These are phyloP conservation scores for Drosophila ogumai DNA, from an alignment of 1,140 invertebrate genomes.

Conservation along the genomic window DNA sequence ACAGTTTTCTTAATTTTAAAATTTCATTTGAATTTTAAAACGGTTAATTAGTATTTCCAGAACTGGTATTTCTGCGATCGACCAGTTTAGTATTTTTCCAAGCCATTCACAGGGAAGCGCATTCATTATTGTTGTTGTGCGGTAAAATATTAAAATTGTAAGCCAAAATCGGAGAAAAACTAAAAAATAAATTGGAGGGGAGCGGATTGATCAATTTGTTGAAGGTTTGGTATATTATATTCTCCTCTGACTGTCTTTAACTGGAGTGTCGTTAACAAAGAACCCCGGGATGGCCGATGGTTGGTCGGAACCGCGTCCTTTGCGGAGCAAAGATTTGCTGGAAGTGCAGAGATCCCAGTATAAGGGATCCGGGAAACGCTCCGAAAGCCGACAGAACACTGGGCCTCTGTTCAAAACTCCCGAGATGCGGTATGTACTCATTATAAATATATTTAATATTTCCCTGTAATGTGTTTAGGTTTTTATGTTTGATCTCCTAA, in stretches of 20 bases:
- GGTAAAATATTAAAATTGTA: conserved; percentile 5
- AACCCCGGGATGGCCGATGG: not conserved
- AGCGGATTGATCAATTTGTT: not conserved
- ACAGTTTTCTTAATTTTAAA: not conserved
- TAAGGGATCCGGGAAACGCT: not conserved
- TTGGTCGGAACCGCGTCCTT: not conserved
- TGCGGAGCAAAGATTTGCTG: conserved; percentile 33
- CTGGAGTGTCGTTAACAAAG: not conserved
- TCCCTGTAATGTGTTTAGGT: too few relatives aligned
- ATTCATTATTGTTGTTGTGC: not conserved
- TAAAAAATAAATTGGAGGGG: not conserved
- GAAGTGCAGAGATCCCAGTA: not conserved
- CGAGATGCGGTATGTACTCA: not conserved
- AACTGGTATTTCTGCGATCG: not conserved
- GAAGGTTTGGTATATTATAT: not conserved
- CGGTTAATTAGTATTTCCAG: not conserved
- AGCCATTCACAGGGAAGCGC: not conserved
- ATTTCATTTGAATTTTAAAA: not conserved
- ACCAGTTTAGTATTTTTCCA: not conserved
- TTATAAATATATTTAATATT: not conserved
- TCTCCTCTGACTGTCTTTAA: not conserved
- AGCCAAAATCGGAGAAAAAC: too few relatives aligned
- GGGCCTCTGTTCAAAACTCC: not conserved
- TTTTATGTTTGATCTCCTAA: not conserved
- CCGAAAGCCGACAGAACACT: not conserved